Conservation (phyloP, 2,113 vertebrate genomes). For the Bothrops jararaca region DNA sequence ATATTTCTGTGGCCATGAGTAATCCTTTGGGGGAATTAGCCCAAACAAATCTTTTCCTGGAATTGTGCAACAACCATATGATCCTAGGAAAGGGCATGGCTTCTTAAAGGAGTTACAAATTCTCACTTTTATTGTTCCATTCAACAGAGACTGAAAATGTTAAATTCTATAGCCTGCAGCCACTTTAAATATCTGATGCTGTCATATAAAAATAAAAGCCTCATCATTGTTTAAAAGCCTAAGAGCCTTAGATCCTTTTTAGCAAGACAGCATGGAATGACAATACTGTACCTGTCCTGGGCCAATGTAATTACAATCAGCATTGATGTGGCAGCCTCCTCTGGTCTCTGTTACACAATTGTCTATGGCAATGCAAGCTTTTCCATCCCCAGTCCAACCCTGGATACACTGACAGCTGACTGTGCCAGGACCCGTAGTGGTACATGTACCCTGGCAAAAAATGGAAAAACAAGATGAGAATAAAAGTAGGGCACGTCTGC, state of each 20-base stretch:
- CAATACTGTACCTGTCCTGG: conserved; percentile 83
- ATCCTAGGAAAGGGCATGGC: not conserved
- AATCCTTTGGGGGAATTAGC: not conserved
- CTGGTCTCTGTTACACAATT: conserved; percentile 78
- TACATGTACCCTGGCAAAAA: conserved; percentile 80
- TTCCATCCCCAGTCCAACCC: conserved; percentile 90
- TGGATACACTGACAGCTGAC: conserved; percentile 76
- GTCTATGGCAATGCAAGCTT: conserved; percentile 80
- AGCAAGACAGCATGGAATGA: not conserved
- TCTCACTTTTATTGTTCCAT: not conserved
- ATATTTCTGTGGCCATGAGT: not conserved
- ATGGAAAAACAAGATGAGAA: conserved; percentile 10
- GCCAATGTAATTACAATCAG: conserved; percentile 78
- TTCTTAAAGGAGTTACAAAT: not conserved
- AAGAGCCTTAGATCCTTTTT: not conserved
- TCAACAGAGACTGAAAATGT: not conserved
- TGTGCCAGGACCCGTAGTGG: conserved; percentile 68
- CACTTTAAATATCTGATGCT: not conserved
- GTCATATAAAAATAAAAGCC: not conserved
- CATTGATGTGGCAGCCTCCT: conserved; percentile 81
- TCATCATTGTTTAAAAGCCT: not conserved
- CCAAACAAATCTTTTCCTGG: not conserved
- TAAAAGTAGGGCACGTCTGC: not conserved
- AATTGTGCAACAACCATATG: not conserved
- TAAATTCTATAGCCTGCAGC: not conserved